Evolutionary conservation across 2,888 invertebrate genomes (phyloP).

Genomic region (Bembecia ichneumoniformis): DNA sequence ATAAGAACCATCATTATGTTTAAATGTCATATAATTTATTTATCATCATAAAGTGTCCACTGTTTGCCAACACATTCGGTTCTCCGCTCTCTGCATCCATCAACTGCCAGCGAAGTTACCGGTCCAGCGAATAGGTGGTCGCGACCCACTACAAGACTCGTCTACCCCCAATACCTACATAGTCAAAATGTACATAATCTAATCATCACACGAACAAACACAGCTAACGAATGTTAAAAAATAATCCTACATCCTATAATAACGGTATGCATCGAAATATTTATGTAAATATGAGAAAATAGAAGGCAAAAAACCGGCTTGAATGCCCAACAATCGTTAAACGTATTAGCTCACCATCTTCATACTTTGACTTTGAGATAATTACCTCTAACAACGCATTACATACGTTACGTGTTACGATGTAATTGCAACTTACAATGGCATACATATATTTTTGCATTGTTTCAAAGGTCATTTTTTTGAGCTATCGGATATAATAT

Average conservation of each 20-base stretch:
- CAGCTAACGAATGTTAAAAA: background rate
- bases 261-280: too few species aligned
- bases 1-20: too few species aligned
- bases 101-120: too few species aligned
- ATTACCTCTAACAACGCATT: conserved; percentile 18
- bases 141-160: too few species aligned
- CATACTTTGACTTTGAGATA: conserved; percentile 24
- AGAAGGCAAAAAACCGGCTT: conserved; percentile 17
- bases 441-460: background rate
- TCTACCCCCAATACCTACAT: too few species aligned
- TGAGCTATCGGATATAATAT: background rate
- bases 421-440: background rate
- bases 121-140: too few species aligned
- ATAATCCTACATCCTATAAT: background rate
- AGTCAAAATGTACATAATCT: too few species aligned
- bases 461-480: conserved; percentile 18
- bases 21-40: too few species aligned
- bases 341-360: conserved; percentile 14
- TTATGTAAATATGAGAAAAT: too few species aligned
- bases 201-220: background rate
- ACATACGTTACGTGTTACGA: conserved; percentile 19
- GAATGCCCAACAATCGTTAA: conserved; percentile 24
- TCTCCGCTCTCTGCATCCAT: too few species aligned
- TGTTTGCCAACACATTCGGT: too few species aligned
- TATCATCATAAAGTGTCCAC: too few species aligned